Percentiles rank a stretch among this genome's conserved stretches.
These are phyloP conservation scores for Noctua janthe DNA, from an alignment of 2,888 invertebrate genomes.

Conservation along the genomic window DNA sequence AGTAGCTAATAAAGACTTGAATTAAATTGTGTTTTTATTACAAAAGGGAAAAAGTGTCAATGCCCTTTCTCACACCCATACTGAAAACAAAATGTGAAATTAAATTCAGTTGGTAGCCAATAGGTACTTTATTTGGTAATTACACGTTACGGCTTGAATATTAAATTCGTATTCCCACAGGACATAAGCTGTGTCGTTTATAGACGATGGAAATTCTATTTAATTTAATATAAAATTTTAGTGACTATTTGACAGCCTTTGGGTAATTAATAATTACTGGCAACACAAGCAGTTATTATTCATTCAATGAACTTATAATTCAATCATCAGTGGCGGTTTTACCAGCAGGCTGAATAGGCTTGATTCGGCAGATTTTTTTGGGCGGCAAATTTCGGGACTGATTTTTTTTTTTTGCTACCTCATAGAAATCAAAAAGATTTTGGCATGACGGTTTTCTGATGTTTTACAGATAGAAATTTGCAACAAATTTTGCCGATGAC, in stretches of 20 bases:
- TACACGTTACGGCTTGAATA: constrained; percentile 43
- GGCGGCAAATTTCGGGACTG: no score
- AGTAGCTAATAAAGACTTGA: neutral
- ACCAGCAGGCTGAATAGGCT: no score
- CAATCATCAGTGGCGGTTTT: no score
- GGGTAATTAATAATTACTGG: neutral
- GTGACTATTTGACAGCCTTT: neutral
- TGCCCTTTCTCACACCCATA: neutral
- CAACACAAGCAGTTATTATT: neutral
- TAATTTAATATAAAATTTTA: neutral
- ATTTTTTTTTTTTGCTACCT: no score
- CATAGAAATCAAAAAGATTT: no score
- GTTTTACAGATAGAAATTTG: no score
- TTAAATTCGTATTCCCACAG: constrained; percentile 42
- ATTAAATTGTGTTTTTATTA: neutral
- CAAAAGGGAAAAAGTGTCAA: constrained; percentile 27
- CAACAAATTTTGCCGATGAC: no score
- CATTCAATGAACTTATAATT: neutral
- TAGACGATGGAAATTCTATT: constrained; percentile 1
- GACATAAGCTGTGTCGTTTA: constrained; percentile 8
- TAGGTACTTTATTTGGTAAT: constrained; percentile 45
- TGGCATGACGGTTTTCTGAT: no score
- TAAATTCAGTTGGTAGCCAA: constrained; percentile 6
- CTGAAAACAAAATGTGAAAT: constrained; percentile 28
- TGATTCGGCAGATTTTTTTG: no score